These are phyloP conservation scores for Colossoma macropomum DNA, from an alignment of 2,113 vertebrate species.

Conservation along the genomic window DNA sequence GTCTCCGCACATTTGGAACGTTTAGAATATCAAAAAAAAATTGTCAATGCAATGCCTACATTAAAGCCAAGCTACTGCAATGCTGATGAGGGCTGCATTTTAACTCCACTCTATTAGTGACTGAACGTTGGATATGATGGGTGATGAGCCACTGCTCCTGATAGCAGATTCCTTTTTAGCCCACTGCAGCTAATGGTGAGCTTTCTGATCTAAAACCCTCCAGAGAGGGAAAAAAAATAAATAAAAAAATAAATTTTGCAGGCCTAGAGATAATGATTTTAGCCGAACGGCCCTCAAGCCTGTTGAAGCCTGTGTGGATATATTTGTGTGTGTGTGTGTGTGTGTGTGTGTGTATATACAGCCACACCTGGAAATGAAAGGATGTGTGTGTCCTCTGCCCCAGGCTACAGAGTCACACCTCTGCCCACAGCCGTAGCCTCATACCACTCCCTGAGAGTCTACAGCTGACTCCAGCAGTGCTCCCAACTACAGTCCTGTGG, in stretches of 20 bases:
- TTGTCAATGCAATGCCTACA: background rate
- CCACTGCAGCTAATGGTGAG: background rate
- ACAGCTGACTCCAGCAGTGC: background rate
- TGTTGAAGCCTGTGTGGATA: slow-evolving; percentile 11
- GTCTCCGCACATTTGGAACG: too few species aligned
- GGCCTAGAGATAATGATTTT: background rate
- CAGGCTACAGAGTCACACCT: slow-evolving; percentile 41
- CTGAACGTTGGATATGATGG: background rate
- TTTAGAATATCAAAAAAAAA: too few species aligned
- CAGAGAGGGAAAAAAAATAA: background rate
- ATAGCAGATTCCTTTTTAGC: background rate
- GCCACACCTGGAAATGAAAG: slow-evolving; percentile 50
- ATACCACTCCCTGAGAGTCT: background rate
- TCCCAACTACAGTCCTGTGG: background rate
- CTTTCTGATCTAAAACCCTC: background rate
- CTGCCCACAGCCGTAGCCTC: background rate
- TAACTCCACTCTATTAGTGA: background rate
- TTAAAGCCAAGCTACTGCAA: background rate
- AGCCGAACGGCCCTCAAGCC: background rate
- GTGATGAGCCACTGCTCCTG: background rate
- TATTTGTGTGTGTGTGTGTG: slow-evolving; percentile 35
- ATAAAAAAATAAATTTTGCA: too few species aligned
- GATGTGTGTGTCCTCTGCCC: slow-evolving; percentile 25
- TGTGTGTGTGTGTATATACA: background rate
- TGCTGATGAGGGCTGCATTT: too few species aligned